Evolutionary conservation across 1,140 invertebrate genomes (phyloP), one percentile per base, ranked within the genome.

Genomic region (Amyelois transitella): DNA sequence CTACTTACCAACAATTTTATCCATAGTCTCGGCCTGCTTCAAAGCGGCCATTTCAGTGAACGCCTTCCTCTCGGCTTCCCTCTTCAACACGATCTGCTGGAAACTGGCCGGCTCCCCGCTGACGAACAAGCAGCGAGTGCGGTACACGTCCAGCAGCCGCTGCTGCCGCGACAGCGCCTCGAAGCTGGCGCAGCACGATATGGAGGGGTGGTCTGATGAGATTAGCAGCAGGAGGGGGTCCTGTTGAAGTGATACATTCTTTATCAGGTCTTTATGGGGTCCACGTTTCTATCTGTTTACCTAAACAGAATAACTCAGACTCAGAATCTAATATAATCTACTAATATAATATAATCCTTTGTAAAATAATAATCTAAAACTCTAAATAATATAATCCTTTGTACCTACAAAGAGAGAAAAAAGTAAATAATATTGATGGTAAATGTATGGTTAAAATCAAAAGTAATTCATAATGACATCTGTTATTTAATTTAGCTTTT

Each of bases 141-240:
- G 60, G 54, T 91, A 91, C 14, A 89, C 82, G 22, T 89, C 81
- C 19, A 90, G 87, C 21, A 89, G 73, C 51, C 81, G 76, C 22
- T 89, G 83, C 49, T 91, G 90, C 0, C 89, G 80, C n/a, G 83
- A 79, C 2, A 91, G 62, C 64, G 90, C 88, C 10, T 76, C 69
- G 18, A 90, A 89, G n/a, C 65, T 90, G 0, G 90, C 69, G 66
- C 91, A 92, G 62, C 91, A 91, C 55, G 78, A 85, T 0, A 92
- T 79, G 6, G 81, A 73, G 0, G 91, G 91, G 63, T 91, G 89
- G 51, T 81, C 85, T 5, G 86, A 85, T 6, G 86, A 77, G 54
- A 91, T 90, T 0, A 91, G 66, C 17, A 86, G 65, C 8, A 90
- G 91, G 19, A 92, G 58, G 0, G 90, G 88, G 81, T 92, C 91